Evolutionary conservation across 2,113 vertebrate species (phyloP).

Genomic region (Tychaedon coryphoeus): DNA sequence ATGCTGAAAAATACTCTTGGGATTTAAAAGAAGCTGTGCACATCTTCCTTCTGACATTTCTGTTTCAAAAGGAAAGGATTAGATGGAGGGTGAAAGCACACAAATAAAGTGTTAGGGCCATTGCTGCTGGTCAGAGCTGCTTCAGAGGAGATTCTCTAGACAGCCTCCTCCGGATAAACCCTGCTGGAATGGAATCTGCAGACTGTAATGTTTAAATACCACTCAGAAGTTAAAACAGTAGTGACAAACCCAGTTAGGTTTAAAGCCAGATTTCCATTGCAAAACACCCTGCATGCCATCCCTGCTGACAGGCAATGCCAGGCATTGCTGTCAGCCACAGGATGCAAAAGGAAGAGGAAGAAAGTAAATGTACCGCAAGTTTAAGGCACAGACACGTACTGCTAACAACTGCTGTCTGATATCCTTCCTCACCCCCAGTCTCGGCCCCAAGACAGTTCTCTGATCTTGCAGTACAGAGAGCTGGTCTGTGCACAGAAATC

Average conservation of each 20-base stretch:
- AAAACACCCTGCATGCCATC: slow-evolving; percentile 59
- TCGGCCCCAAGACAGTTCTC: slow-evolving; percentile 18
- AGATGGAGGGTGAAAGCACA: neutral
- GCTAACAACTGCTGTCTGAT: slow-evolving; percentile 26
- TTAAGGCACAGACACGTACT: slow-evolving; percentile 27
- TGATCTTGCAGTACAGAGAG: slow-evolving; percentile 4
- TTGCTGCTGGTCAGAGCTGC: slow-evolving; percentile 13
- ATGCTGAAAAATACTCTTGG: slow-evolving; percentile 15
- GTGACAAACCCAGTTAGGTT: slow-evolving; percentile 60
- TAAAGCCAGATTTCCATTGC: slow-evolving; percentile 68
- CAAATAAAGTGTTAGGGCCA: neutral
- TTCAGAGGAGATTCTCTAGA: slow-evolving; percentile 29
- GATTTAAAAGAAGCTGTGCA: slow-evolving; percentile 20
- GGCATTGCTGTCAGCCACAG: slow-evolving; percentile 55
- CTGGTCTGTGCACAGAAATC: neutral
- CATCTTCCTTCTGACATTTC: slow-evolving; percentile 13
- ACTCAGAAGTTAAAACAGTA: slow-evolving; percentile 55
- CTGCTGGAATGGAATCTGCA: slow-evolving; percentile 4
- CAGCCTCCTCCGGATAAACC: neutral
- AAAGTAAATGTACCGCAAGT: slow-evolving; percentile 42
- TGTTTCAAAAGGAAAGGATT: slow-evolving; percentile 16
- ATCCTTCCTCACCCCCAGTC: neutral
- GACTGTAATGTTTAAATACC: slow-evolving; percentile 43
- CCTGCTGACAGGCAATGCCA: slow-evolving; percentile 48
- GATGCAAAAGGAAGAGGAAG: slow-evolving; percentile 55